Conservation (phyloP, 2,113 vertebrate species). For the Chrysochloris asiatica region DNA sequence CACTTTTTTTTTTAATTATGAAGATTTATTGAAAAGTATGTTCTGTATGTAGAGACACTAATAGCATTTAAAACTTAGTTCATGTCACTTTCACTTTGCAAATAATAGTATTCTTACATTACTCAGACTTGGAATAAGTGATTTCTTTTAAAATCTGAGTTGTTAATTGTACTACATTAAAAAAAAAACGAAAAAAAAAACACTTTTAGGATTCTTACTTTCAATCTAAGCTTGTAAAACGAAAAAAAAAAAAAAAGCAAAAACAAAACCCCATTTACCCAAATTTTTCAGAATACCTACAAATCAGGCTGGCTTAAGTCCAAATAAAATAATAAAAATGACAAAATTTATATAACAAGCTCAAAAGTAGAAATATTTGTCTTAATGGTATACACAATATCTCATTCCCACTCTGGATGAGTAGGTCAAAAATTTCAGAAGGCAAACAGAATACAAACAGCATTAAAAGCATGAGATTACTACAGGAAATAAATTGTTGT, state of each 20-base stretch:
- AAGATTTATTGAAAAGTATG: not conserved
- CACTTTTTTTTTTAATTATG: constrained; percentile 12
- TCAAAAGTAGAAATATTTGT: not conserved
- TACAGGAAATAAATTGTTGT: not conserved
- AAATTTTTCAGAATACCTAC: not conserved
- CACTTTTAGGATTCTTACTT: not conserved
- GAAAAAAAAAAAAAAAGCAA: not conserved
- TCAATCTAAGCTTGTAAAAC: not conserved
- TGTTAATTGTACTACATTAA: not conserved
- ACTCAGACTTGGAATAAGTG: not conserved
- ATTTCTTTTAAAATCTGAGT: constrained; percentile 10
- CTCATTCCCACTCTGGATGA: not conserved
- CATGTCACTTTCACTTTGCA: not conserved
- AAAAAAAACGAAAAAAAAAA: too few relatives aligned
- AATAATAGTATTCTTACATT: constrained; percentile 13
- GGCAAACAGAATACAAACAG: not conserved
- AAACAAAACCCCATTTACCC: not conserved
- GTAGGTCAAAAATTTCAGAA: not conserved
- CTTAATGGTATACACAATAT: not conserved
- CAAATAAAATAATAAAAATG: not conserved
- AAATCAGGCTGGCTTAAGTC: too few relatives aligned
- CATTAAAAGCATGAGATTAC: not conserved
- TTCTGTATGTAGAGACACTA: not conserved
- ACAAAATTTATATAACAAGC: not conserved
- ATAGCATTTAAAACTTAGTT: not conserved